Percentiles rank a stretch among this genome's conserved stretches.
Evolutionary conservation across 2,797 vertebrate species (phyloP).

Genomic region (Percopsis omiscomaycus): DNA sequence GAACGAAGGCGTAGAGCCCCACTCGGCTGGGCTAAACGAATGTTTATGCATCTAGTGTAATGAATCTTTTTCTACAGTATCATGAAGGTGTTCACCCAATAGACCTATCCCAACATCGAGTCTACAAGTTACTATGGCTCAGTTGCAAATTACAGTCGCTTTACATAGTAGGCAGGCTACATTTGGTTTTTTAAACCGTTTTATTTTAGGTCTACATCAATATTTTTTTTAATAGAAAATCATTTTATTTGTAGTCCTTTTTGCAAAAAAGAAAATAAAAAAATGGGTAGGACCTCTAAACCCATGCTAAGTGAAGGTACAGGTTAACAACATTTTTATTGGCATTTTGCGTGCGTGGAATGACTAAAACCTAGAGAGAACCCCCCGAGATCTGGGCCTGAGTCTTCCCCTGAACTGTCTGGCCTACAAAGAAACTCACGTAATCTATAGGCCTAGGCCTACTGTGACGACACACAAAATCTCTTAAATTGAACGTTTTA

Average conservation of each 20-base stretch:
- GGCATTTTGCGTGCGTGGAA: neutral
- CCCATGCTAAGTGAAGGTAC: conserved; percentile 9
- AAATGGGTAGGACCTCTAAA: conserved; percentile 2
- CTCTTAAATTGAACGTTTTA: conserved; percentile 38
- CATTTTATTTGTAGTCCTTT: neutral
- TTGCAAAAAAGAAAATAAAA: neutral
- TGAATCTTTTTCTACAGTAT: neutral
- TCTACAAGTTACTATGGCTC: conserved; percentile 26
- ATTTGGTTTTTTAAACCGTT: conserved; percentile 14
- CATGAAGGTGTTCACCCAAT: conserved; percentile 18
- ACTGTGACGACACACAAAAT: no score
- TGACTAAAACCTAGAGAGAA: neutral
- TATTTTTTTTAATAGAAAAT: conserved; percentile 17
- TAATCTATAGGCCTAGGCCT: neutral
- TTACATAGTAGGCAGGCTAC: conserved; percentile 13
- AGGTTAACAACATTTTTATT: neutral
- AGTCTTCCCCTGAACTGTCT: neutral
- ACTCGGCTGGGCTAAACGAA: no score
- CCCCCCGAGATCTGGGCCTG: neutral
- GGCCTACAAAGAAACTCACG: conserved; percentile 1
- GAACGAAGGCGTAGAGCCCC: no score
- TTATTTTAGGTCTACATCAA: conserved; percentile 24
- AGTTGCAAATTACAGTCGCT: conserved; percentile 17
- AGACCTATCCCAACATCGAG: conserved; percentile 7
- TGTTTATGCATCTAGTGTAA: neutral